Percentiles rank a stretch among this genome's conserved stretches.
Evolutionary conservation across 2,888 invertebrate species (phyloP).

Genomic region (Panopea generosa): DNA sequence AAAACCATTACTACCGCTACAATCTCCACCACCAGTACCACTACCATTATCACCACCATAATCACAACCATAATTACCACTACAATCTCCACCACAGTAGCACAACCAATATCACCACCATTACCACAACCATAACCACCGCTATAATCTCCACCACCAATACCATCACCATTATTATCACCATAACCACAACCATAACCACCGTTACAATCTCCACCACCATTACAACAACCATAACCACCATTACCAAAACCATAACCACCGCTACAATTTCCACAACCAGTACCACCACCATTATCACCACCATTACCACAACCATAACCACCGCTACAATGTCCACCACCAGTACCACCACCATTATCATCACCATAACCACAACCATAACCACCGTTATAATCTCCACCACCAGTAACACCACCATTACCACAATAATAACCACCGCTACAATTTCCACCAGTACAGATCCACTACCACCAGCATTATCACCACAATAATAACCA

Average conservation of each 20-base stretch:
- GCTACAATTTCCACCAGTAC: neutral
- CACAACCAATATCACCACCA: too few relatives aligned
- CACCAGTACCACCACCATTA: constrained; percentile 8
- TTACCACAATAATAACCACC: neutral
- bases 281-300: neutral
- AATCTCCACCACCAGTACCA: neutral
- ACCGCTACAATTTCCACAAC: too few relatives aligned
- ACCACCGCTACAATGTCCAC: neutral
- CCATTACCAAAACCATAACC: constrained; percentile 4
- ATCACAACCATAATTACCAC: too few relatives aligned
- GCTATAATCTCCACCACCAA: neutral
- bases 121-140: too few relatives aligned
- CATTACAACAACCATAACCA: neutral
- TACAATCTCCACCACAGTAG: too few relatives aligned
- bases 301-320: neutral
- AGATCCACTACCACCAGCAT: neutral
- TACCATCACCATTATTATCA: constrained; percentile 1
- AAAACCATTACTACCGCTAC: neutral
- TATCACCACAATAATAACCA: neutral
- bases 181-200: constrained; percentile 16
- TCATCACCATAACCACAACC: neutral
- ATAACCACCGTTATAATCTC: neutral
- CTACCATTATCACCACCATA: too few relatives aligned
- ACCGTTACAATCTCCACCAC: constrained; percentile 5
- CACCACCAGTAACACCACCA: constrained; percentile 3